These are phyloP conservation scores for Pelagia noctiluca DNA, from an alignment of 30 jellyfish, hydroid and myxozoan species.

Conservation along the genomic window DNA sequence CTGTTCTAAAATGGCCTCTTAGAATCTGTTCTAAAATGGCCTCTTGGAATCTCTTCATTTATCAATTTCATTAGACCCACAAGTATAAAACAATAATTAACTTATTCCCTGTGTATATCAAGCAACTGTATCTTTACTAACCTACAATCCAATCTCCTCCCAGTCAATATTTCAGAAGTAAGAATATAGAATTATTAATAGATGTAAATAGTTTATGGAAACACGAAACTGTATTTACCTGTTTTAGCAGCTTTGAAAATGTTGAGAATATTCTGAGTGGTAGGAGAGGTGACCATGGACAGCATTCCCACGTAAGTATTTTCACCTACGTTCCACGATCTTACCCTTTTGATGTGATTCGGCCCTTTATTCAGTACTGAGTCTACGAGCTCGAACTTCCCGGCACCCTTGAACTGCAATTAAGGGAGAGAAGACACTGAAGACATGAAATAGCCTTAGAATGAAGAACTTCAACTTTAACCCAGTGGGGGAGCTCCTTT, in stretches of 20 bases:
- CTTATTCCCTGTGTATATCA: too few relatives aligned
- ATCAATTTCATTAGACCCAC: too few relatives aligned
- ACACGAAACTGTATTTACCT: too few relatives aligned
- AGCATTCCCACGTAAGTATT: constrained; percentile 47
- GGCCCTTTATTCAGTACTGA: constrained; percentile 41
- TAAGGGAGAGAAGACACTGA: not conserved
- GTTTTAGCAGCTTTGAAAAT: constrained; percentile 60
- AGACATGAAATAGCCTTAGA: not conserved
- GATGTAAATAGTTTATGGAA: too few relatives aligned
- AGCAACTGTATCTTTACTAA: too few relatives aligned
- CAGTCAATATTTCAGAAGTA: too few relatives aligned
- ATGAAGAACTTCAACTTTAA: not conserved
- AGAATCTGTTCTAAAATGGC: too few relatives aligned
- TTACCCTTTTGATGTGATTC: not conserved
- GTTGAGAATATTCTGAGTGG: constrained; percentile 1
- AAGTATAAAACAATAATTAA: too few relatives aligned
- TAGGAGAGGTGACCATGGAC: constrained; percentile 2
- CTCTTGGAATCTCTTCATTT: too few relatives aligned
- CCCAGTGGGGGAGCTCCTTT: not conserved
- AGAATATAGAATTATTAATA: too few relatives aligned
- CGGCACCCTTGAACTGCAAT: constrained; percentile 64
- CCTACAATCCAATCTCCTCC: too few relatives aligned
- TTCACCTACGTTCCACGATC: constrained; percentile 49
- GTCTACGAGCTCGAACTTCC: constrained; percentile 46
- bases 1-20: too few relatives aligned